Percentiles rank a stretch among this genome's conserved stretches.
Conservation (phyloP, 2,888 invertebrate genomes). For the Clostera curtula region DNA sequence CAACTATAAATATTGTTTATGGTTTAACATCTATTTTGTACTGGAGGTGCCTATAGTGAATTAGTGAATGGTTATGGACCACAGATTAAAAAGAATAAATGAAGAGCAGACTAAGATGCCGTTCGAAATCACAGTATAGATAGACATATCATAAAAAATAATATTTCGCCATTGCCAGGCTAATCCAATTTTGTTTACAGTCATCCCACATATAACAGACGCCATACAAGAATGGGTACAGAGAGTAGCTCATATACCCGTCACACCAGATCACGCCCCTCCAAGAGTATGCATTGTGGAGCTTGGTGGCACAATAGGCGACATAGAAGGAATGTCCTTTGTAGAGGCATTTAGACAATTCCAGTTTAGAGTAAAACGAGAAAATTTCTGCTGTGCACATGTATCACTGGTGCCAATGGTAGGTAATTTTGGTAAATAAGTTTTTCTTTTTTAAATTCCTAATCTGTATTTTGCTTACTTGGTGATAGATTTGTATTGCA, state of each 20-base stretch:
- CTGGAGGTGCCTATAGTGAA: too few relatives aligned
- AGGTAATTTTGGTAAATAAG: constrained; percentile 31
- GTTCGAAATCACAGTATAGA: too few relatives aligned
- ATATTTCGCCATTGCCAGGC: too few relatives aligned
- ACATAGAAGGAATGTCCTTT: constrained; percentile 99
- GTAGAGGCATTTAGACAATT: constrained; percentile 99
- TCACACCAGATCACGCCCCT: constrained; percentile 79
- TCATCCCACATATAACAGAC: constrained; percentile 98
- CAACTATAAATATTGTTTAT: too few relatives aligned
- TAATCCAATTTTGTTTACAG: constrained; percentile 75
- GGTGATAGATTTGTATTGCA: too few relatives aligned
- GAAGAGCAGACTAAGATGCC: too few relatives aligned
- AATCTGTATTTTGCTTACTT: too few relatives aligned
- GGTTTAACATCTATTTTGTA: too few relatives aligned
- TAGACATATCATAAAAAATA: too few relatives aligned
- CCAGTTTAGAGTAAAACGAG: constrained; percentile 92
- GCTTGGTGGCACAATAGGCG: constrained; percentile 98
- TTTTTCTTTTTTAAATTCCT: too few relatives aligned
- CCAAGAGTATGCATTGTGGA: constrained; percentile 92
- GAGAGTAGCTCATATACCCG: constrained; percentile 90
- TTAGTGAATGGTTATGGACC: too few relatives aligned
- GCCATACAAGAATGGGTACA: constrained; percentile 99
- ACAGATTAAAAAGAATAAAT: too few relatives aligned
- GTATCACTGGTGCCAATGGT: constrained; percentile 97
- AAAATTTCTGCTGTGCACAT: constrained; percentile 97